Evolutionary conservation across 2,113 vertebrate species (phyloP).

Genomic region (Pedionomus torquatus): DNA sequence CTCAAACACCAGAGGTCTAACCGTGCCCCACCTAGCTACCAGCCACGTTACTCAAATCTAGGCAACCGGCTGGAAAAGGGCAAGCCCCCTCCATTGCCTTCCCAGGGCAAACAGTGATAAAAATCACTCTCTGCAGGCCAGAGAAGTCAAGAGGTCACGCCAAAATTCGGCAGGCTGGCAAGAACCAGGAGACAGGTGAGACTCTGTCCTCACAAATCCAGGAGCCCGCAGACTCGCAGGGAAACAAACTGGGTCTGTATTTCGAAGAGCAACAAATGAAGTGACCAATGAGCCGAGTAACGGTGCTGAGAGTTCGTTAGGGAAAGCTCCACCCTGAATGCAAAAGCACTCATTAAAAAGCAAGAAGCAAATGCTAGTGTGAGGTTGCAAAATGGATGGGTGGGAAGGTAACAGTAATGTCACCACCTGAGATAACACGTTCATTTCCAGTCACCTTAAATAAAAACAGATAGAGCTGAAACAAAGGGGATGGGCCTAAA

Average conservation of each 20-base stretch:
- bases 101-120: background rate
- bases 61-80: background rate
- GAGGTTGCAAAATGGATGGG: background rate
- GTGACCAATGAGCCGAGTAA: background rate
- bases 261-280: background rate
- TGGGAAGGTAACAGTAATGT: background rate
- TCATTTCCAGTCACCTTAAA: background rate
- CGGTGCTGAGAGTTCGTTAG: background rate
- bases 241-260: background rate
- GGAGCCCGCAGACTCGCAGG: background rate
- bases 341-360: background rate
- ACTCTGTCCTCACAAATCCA: background rate
- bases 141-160: background rate
- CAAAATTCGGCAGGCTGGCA: background rate
- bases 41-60: background rate
- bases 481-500: background rate
- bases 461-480: background rate
- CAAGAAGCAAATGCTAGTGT: background rate
- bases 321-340: background rate
- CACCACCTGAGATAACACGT: background rate
- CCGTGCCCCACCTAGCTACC: background rate
- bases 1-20: background rate
- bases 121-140: background rate
- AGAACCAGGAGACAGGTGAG: background rate
- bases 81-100: accelerated